Evolutionary conservation across 2,888 invertebrate genomes (phyloP).

Genomic region (Nomada hirtipes): DNA sequence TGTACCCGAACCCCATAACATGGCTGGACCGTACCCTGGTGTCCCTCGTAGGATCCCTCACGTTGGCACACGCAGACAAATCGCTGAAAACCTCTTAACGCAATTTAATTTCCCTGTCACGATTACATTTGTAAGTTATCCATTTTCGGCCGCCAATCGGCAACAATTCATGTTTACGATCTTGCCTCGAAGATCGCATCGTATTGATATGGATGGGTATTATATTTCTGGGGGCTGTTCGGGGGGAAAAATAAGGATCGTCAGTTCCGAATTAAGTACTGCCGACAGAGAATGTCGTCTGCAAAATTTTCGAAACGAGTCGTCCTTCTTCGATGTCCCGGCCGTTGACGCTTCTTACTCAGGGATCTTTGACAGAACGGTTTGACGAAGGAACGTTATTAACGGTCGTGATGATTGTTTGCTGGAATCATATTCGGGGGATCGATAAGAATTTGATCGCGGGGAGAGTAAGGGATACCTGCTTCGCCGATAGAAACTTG

Average conservation of each 20-base stretch:
- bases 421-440: conserved; percentile 1
- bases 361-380: conserved; percentile 63
- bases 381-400: conserved; percentile 33
- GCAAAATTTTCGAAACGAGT: conserved; percentile 24
- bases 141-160: conserved; percentile 19
- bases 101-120: conserved; percentile 48
- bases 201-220: conserved; percentile 7
- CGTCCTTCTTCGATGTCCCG: conserved; percentile 42
- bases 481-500: too few species aligned
- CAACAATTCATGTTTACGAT: conserved; percentile 39
- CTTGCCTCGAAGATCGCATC: conserved; percentile 37
- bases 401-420: conserved; percentile 11
- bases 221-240: conserved; percentile 14
- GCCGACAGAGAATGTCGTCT: conserved; percentile 5
- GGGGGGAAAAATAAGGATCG: not conserved
- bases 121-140: conserved; percentile 45
- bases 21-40: conserved; percentile 97
- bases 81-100: conserved; percentile 79
- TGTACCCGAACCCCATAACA: conserved; percentile 95
- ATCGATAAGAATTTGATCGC: conserved; percentile 11
- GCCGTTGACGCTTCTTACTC: conserved; percentile 66
- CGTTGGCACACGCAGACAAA: conserved; percentile 86
- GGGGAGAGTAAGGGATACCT: conserved; percentile 5
- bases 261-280: not conserved
- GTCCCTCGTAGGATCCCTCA: conserved; percentile 91